Evolutionary conservation across 2,888 invertebrate species (phyloP).

Genomic region (Lepidonotus clava): DNA sequence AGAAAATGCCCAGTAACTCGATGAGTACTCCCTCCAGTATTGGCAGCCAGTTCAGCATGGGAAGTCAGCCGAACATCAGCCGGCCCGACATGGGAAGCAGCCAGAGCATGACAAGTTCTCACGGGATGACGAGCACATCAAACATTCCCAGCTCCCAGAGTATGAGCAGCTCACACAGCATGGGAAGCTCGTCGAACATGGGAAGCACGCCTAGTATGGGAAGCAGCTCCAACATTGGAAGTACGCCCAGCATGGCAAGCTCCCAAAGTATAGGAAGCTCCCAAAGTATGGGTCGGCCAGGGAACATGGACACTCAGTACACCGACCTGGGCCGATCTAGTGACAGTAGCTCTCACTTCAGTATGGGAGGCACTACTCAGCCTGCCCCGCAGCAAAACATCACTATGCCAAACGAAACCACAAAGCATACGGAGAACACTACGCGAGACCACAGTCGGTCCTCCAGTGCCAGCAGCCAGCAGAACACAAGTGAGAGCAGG

Average conservation of each 20-base stretch:
- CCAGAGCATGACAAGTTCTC: constrained; percentile 8
- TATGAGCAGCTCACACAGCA: background rate
- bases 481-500: background rate
- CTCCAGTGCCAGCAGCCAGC: constrained; percentile 16
- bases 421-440: background rate
- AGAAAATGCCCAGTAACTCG: background rate
- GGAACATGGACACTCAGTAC: constrained; percentile 26
- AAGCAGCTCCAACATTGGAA: background rate
- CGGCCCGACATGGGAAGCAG: constrained; percentile 20
- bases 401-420: background rate
- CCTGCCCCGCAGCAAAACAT: constrained; percentile 8
- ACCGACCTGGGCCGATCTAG: constrained; percentile 1
- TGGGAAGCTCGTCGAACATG: constrained; percentile 28
- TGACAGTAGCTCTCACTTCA: background rate
- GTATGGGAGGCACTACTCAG: constrained; percentile 10
- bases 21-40: constrained; percentile 28
- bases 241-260: background rate
- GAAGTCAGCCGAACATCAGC: background rate
- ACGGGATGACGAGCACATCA: background rate
- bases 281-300: background rate
- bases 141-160: background rate
- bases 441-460: constrained; percentile 22
- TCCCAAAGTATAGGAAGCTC: background rate
- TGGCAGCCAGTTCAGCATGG: constrained; percentile 39
- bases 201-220: background rate